Conservation (phyloP, 2,113 vertebrate genomes). For the Syrmaticus mikado region DNA sequence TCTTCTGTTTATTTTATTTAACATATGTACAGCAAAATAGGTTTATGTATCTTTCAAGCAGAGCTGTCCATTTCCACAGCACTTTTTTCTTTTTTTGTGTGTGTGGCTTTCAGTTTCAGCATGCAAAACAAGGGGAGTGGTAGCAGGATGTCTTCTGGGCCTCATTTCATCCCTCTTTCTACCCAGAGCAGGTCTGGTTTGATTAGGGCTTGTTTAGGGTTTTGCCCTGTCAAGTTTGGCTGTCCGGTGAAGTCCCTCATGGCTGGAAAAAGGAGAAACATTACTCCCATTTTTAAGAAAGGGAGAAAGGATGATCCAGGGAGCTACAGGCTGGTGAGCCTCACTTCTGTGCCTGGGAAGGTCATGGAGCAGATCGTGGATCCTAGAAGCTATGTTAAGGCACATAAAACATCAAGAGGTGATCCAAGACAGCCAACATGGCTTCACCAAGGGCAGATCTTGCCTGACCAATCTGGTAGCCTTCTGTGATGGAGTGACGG, state of each 20-base stretch:
- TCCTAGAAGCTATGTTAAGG: too few relatives aligned
- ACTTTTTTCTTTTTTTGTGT: background rate
- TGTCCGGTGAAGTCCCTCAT: background rate
- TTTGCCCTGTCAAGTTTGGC: background rate
- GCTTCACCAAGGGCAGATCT: too few relatives aligned
- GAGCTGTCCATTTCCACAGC: background rate
- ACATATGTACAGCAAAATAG: background rate
- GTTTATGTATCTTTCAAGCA: background rate
- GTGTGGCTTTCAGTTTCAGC: background rate
- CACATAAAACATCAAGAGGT: too few relatives aligned
- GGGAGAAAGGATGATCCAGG: too few relatives aligned
- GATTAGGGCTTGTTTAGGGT: background rate
- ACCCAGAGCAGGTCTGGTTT: background rate
- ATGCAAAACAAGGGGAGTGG: background rate
- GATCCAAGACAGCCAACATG: too few relatives aligned
- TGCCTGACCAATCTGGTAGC: too few relatives aligned
- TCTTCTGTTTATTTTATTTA: background rate
- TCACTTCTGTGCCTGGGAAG: too few relatives aligned
- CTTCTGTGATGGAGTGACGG: too few relatives aligned
- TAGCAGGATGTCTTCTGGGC: background rate
- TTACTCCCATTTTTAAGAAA: too few relatives aligned
- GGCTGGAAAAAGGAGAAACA: too few relatives aligned
- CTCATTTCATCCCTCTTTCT: background rate
- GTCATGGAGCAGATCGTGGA: too few relatives aligned
- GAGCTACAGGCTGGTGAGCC: too few relatives aligned